Evolutionary conservation across 2,888 invertebrate species (phyloP).

Genomic region (Eumerus sabulonum): DNA sequence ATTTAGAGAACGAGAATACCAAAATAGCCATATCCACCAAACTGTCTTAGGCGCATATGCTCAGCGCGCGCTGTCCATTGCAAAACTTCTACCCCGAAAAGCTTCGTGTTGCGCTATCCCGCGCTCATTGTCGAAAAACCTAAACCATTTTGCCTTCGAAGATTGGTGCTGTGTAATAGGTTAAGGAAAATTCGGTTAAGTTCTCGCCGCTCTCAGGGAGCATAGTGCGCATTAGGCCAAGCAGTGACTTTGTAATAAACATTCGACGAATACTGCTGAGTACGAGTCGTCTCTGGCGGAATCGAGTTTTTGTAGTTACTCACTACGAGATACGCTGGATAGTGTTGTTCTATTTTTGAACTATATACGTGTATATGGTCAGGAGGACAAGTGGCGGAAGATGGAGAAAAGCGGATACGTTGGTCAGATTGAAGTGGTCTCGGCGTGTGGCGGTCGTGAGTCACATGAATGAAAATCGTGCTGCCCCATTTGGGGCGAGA

Average conservation of each 20-base stretch:
- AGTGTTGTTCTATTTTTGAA: constrained; percentile 57
- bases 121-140: constrained; percentile 12
- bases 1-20: constrained; percentile 15
- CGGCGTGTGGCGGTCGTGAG: constrained; percentile 29
- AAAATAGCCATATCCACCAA: not conserved
- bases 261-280: constrained; percentile 30
- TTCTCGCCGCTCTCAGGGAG: constrained; percentile 37
- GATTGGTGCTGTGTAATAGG: constrained; percentile 48
- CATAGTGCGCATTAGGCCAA: constrained; percentile 4
- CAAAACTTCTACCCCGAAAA: constrained; percentile 59
- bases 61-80: constrained; percentile 17
- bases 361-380: no score
- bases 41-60: constrained; percentile 30
- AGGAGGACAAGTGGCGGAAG: constrained; percentile 15
- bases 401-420: not conserved
- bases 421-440: no score
- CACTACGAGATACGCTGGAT: constrained; percentile 18
- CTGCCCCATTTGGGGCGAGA: not conserved
- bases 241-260: constrained; percentile 9
- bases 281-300: not conserved
- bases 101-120: constrained; percentile 65
- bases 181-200: constrained; percentile 64
- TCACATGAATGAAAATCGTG: constrained; percentile 52
- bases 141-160: not conserved
- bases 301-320: constrained; percentile 21